phyloP scores from a whole-genome alignment of 2,113 vertebrate genomes.

The Neolamprologus fasciatus region DNA sequence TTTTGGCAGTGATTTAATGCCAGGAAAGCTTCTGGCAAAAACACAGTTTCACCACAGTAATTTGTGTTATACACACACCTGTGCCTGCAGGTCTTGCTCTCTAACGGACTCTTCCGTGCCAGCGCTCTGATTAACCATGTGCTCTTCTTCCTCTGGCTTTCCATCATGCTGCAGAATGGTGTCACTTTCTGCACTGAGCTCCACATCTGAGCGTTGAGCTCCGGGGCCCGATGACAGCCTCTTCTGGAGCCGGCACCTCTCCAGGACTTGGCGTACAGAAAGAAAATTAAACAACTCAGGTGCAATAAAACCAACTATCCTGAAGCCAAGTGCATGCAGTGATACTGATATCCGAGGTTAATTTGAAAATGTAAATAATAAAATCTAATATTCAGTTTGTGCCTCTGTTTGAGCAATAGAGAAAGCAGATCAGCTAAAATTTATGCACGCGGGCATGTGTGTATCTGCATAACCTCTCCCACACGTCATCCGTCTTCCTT shows the following conservation, averaged over 20 bases:
- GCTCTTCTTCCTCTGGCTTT: conserved; percentile 7
- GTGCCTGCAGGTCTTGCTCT: conserved; percentile 64
- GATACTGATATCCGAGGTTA: background rate
- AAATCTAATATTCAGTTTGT: background rate
- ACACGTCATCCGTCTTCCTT: background rate
- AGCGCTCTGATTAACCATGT: background rate
- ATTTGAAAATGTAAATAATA: background rate
- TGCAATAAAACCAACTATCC: background rate
- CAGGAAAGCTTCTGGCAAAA: background rate
- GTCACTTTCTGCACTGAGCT: conserved; percentile 72
- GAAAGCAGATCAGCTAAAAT: background rate
- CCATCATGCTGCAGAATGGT: conserved; percentile 1
- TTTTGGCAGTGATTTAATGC: background rate
- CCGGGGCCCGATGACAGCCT: conserved; percentile 29
- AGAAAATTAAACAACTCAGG: background rate
- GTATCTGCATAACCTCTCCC: conserved; percentile 3
- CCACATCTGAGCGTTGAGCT: conserved; percentile 55
- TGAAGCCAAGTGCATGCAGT: background rate
- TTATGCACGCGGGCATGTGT: background rate
- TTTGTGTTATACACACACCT: conserved; percentile 51
- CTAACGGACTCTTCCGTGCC: background rate
- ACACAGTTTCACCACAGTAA: background rate
- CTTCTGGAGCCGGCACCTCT: conserved; percentile 59
- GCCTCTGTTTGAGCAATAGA: background rate
- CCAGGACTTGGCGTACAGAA: conserved; percentile 37